These are phyloP conservation scores for Sebastes wilsoni DNA, from an alignment of 2,797 vertebrate species.

Conservation along the genomic window DNA sequence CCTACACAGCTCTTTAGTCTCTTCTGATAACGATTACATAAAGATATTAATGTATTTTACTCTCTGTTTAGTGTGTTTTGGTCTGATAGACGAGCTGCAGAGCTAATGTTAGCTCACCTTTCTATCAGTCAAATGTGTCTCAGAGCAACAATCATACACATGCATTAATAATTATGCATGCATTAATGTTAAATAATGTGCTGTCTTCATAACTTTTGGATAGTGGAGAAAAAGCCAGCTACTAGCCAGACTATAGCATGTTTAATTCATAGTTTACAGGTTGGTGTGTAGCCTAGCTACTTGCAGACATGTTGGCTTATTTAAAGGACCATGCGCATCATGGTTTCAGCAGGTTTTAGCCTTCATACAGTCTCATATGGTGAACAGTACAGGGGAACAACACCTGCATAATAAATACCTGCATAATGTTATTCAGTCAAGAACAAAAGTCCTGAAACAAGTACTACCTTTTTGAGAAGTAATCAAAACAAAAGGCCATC, in stretches of 20 bases:
- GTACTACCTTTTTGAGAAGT: not conserved
- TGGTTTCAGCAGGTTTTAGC: not conserved
- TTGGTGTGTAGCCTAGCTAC: not conserved
- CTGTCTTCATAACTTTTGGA: not conserved
- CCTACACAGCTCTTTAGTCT: rapidly evolving
- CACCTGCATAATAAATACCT: not conserved
- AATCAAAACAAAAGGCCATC: not conserved
- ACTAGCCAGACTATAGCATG: not conserved
- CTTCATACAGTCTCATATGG: rapidly evolving
- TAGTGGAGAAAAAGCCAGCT: not conserved
- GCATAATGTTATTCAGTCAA: not conserved
- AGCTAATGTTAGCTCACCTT: constrained; percentile 33
- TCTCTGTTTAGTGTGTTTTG: not conserved
- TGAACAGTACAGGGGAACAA: no score
- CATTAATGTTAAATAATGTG: not conserved
- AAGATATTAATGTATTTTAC: not conserved
- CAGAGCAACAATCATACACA: not conserved
- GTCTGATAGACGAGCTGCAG: not conserved
- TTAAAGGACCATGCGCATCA: not conserved
- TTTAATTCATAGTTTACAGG: not conserved
- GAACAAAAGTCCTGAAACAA: not conserved
- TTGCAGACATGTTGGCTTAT: not conserved
- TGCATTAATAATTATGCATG: not conserved
- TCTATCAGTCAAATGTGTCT: not conserved
- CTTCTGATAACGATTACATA: rapidly evolving